Conservation (phyloP, 2,888 invertebrate genomes). For the Hypolimnas misippus region DNA sequence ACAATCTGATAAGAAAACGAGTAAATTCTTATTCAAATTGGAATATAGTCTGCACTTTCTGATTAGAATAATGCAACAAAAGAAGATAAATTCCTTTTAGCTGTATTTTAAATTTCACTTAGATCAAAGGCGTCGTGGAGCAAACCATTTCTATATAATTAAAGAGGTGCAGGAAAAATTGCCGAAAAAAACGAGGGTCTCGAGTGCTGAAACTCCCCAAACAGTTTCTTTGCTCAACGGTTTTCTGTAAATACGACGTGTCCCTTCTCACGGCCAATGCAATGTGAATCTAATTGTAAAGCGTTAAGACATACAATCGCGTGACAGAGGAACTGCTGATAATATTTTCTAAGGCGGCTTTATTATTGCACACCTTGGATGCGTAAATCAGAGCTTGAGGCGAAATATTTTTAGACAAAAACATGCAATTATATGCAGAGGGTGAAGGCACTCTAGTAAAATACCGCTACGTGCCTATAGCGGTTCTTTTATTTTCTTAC, state of each 20-base stretch:
- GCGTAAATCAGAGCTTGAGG: constrained; percentile 83
- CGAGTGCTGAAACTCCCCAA: constrained; percentile 73
- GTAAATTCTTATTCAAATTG: not conserved
- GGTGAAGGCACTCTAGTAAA: constrained; percentile 35
- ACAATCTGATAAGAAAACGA: too few species aligned
- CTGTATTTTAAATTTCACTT: constrained; percentile 49
- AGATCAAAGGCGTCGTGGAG: constrained; percentile 71
- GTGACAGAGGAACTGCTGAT: constrained; percentile 56
- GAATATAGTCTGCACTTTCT: constrained; percentile 18
- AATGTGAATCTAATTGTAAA: constrained; percentile 57
- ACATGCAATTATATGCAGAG: constrained; percentile 83
- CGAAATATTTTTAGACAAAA: constrained; percentile 76
- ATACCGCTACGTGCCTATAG: constrained; percentile 26
- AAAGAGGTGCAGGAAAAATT: constrained; percentile 74
- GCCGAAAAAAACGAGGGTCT: constrained; percentile 73
- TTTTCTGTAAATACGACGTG: constrained; percentile 74
- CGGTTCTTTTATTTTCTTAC: constrained; percentile 17
- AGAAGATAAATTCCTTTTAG: constrained; percentile 10
- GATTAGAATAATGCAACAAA: constrained; percentile 25
- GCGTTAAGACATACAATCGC: constrained; percentile 54
- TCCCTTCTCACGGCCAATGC: constrained; percentile 44
- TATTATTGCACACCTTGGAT: constrained; percentile 84
- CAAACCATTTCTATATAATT: constrained; percentile 83
- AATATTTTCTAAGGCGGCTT: constrained; percentile 76
- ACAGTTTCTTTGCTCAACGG: constrained; percentile 75